phyloP scores from a whole-genome alignment of 2,888 invertebrate genomes.

The Fabriciana adippe region DNA sequence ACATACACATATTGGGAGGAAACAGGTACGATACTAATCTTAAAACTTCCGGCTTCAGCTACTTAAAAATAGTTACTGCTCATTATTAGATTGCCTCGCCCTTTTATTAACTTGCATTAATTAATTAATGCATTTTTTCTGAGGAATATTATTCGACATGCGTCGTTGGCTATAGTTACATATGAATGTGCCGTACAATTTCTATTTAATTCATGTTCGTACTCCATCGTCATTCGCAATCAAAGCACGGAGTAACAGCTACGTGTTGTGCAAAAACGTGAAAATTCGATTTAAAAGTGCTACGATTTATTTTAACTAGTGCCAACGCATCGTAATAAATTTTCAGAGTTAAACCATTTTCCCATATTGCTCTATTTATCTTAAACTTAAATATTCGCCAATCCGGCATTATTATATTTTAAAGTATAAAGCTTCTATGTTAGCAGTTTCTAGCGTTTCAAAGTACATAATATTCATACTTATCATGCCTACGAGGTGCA shows the following conservation, averaged over 20 bases:
- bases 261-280: conserved; percentile 24
- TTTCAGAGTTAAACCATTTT: neutral
- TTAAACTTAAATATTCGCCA: too few relatives aligned
- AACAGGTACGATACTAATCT: conserved; percentile 9
- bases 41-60: conserved; percentile 2
- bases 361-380: neutral
- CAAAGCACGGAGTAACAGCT: conserved; percentile 22
- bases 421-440: neutral
- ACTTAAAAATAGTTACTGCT: conserved; percentile 3
- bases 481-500: conserved; percentile 59
- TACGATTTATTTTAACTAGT: conserved; percentile 18
- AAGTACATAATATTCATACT: conserved; percentile 27
- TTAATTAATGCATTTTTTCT: conserved; percentile 6
- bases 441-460: neutral
- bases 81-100: conserved; percentile 3
- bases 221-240: conserved; percentile 25
- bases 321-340: conserved; percentile 3
- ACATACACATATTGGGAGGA: conserved; percentile 13
- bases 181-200: conserved; percentile 2
- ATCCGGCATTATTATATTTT: neutral
- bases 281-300: conserved; percentile 25
- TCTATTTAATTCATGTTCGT: conserved; percentile 12
- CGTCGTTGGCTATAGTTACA: neutral
- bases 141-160: neutral
- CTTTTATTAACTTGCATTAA: conserved; percentile 5